Base-by-base conservation (phyloP, 64 coral and sea anemone species). In the Hydrozoanthus tunicans region DNA sequence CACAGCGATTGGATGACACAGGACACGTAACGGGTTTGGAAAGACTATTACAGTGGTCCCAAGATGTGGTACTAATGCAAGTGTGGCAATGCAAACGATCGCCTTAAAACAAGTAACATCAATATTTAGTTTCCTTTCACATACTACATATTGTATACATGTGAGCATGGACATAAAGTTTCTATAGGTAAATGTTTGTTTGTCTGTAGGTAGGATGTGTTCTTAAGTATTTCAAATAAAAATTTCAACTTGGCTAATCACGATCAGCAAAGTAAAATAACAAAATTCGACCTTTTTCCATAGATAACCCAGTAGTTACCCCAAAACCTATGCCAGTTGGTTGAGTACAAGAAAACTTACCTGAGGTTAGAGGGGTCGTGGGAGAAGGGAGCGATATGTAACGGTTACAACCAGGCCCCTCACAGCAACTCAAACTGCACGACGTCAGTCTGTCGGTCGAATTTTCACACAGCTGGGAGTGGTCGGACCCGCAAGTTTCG, bases 1-100 rank as follows among this genome's bases (percentile, higher is more conserved):
- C 83, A 71, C 83, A 88, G 83, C 83, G 83, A 73, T 88, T 73
- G n/a, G 83, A 71, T 56, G 83, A 88, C 20, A 13, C 11, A 32
- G 83, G 83, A 17, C 83, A 88, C 56, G 67, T 51, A 54, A 88
- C 83, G 5, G 83, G 67, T 43, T 9, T 70, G 25, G 67, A 58
- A 13, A 53, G 69, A 56, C 6, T 74, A 9, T 73, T 58, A 14
- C 83, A 88, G 56, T 88, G 68, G 20, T 88, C 53, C 83, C 83
- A 88, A 11, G 83, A 88, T 58, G 25, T 74, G 24, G 83, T 88
- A 14, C 83, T 88, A 66, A 71, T 88, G 12, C 83, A 88, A 9
- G 83, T 88, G 26, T 73, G 83, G 83, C 83, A 88, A 10, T 12
- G 67, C 54, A 88, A 53, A 8, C 24, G 69, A 56, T 9, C 68